Conservation (phyloP, 1,140 invertebrate genomes). For the Trachymyrmex cornetzi region DNA sequence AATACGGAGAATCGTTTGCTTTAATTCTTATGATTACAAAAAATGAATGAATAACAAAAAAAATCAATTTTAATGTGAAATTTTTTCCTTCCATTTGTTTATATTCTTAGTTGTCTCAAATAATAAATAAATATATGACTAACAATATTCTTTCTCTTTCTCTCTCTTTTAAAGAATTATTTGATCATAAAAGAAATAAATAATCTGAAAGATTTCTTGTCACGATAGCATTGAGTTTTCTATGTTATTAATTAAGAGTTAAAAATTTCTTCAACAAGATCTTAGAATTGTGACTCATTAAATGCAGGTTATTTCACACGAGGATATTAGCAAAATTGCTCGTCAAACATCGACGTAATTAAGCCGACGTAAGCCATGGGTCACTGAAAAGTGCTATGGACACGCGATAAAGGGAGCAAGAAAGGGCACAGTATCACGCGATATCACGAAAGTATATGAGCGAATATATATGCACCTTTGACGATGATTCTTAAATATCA, state of each 20-base stretch:
- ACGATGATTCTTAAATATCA: slow-evolving; percentile 61
- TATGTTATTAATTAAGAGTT: neutral
- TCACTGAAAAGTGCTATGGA: slow-evolving; percentile 1
- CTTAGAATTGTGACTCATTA: neutral
- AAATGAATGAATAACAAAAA: neutral
- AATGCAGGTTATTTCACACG: slow-evolving; percentile 1
- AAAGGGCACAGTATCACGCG: slow-evolving; percentile 61
- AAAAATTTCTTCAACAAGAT: neutral
- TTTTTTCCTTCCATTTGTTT: neutral
- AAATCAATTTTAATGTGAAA: neutral
- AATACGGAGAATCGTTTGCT: neutral
- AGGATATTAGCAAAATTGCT: slow-evolving; percentile 42
- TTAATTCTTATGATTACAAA: neutral
- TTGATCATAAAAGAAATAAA: neutral
- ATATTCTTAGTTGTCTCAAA: neutral
- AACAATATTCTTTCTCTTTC: neutral
- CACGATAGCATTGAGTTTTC: neutral
- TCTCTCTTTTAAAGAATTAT: neutral
- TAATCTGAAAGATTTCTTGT: neutral
- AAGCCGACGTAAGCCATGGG: slow-evolving; percentile 38
- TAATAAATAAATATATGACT: neutral
- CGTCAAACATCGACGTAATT: slow-evolving; percentile 51
- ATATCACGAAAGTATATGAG: slow-evolving; percentile 20
- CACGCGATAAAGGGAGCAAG: slow-evolving; percentile 33
- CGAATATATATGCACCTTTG: neutral